Evolutionary conservation across 2,888 invertebrate genomes (phyloP), one percentile per base, ranked within the genome.

Genomic region (Vanessa cardui): DNA sequence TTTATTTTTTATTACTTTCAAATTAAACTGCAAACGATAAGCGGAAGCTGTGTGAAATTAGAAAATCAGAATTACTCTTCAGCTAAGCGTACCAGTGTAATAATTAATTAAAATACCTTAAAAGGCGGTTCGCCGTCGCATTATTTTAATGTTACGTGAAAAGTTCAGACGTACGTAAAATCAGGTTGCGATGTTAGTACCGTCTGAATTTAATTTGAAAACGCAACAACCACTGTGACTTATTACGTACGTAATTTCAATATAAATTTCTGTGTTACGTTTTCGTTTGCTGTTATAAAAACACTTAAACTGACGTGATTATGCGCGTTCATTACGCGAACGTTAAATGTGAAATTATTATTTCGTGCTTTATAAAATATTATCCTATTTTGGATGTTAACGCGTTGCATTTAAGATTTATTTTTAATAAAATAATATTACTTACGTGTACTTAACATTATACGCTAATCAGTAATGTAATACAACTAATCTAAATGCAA

Each of bases 41-140:
- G 39, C 4, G 1, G 39, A 1, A 52, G 52, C 26, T 52, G 15
- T 16, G 6, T 26, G 4, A 21, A 52, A 52, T 21, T 31, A 31
- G 7, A 54, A 54, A 54, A 54, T 54, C 64, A 60, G 60, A 65
- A 50, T 59, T 52, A 59, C 52, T 49, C 39, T 39, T 39, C 20
- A 31, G 16, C 26, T 26, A 31, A 54, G 31, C 26, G n/a, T 21
- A 54, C 16, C 20, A 49, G 15, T 15, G 26, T 21, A 60, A 60
- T 65, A 65, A 65, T 60, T 65, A 65, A 65, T 65, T 65, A 65
- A 65, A 65, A 65, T 65, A 52, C 64, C 59, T 46, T 65, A 60
- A 54, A 26, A 26, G 52, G 26, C 31, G 52, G 52, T 26, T 54
- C 26, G 26, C 52, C 9, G 52, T 21, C n/a, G 56, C 46, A 46